Conservation (phyloP, 2,113 vertebrate genomes). For the Cranoglanis bouderius region DNA sequence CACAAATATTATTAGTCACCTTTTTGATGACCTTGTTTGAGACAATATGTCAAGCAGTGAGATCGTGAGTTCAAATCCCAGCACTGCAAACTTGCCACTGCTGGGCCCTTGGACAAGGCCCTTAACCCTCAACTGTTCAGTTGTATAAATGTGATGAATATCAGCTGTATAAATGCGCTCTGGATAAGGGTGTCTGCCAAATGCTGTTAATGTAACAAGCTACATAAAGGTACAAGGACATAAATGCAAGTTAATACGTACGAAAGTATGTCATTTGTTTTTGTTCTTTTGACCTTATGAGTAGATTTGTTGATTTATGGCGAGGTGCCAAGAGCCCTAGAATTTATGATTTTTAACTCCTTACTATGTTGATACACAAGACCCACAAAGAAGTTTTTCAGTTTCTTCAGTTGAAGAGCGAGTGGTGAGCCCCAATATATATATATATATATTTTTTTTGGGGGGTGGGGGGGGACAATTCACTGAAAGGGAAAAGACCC, state of each 20-base stretch:
- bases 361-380: neutral
- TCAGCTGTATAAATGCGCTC: no score
- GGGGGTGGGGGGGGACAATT: neutral
- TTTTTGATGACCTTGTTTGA: neutral
- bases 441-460: neutral
- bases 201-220: no score
- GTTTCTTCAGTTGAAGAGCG: neutral
- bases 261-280: neutral
- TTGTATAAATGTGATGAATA: no score
- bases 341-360: neutral
- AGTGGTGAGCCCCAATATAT: neutral
- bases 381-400: neutral
- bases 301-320: neutral
- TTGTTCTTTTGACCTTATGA: neutral
- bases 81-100: no score
- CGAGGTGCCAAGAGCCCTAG: neutral
- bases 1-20: slow-evolving; percentile 1
- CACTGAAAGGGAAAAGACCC: neutral
- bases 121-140: no score
- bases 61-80: neutral
- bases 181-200: no score
- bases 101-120: no score
- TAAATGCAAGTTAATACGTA: neutral
- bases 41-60: neutral
- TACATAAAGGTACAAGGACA: neutral